Evolutionary conservation across 2,113 vertebrate species (phyloP).

Genomic region (Nesoenas mayeri): DNA sequence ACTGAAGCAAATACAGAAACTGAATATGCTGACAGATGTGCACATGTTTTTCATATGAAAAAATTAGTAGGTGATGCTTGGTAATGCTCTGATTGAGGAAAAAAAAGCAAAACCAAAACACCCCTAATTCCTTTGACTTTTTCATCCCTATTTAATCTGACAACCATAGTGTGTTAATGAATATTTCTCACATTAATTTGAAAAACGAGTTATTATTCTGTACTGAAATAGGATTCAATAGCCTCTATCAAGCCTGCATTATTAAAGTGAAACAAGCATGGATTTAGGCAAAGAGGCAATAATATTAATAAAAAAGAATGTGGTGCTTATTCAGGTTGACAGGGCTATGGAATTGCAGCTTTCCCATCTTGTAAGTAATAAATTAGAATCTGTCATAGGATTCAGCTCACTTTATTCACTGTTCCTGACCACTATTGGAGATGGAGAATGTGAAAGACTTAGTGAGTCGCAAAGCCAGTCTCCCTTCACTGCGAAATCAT

Average conservation of each 20-base stretch:
- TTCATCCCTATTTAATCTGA: neutral
- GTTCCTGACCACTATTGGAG: neutral
- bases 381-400: neutral
- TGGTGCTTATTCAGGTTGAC: neutral
- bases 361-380: neutral
- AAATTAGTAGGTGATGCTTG: neutral
- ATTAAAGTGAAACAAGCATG: neutral
- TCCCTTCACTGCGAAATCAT: neutral
- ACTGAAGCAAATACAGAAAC: neutral
- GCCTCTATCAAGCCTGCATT: neutral
- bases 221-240: neutral
- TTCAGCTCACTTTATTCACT: neutral
- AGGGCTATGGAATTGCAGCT: neutral
- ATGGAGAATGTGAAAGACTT: neutral
- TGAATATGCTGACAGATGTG: neutral
- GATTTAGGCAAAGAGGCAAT: neutral
- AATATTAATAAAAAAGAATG: neutral
- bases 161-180: neutral
- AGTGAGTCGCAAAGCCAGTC: neutral
- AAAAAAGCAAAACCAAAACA: neutral
- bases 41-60: neutral
- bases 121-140: neutral
- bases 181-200: neutral
- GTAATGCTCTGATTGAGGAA: neutral
- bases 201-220: neutral